Evolutionary conservation across 2,797 vertebrate genomes (phyloP).

Genomic region (Percopsis omiscomaycus): DNA sequence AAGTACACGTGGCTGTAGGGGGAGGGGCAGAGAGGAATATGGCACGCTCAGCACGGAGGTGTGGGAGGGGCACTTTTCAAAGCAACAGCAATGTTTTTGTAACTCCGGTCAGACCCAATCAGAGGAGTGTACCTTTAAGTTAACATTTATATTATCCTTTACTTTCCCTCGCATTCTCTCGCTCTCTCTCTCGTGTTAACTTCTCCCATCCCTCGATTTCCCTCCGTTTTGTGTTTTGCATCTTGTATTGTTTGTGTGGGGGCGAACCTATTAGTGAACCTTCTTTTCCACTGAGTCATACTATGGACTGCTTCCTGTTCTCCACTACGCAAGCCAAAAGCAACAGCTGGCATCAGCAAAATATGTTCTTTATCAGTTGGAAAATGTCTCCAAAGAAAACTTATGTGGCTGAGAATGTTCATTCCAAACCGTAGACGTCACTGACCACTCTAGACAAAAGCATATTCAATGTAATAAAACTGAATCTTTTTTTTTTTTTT

Average conservation of each 20-base stretch:
- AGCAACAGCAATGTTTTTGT: too few species aligned
- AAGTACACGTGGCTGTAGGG: too few species aligned
- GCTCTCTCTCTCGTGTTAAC: slow-evolving; percentile 21
- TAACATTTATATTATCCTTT: neutral
- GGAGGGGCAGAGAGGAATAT: too few species aligned
- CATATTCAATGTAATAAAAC: slow-evolving; percentile 34
- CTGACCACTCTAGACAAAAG: slow-evolving; percentile 29
- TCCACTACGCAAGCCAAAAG: slow-evolving; percentile 55
- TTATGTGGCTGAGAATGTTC: slow-evolving; percentile 48
- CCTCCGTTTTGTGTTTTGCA: slow-evolving; percentile 21
- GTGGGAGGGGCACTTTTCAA: too few species aligned
- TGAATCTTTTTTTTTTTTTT: neutral
- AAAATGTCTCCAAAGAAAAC: slow-evolving; percentile 55
- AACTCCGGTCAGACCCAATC: too few species aligned
- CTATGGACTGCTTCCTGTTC: slow-evolving; percentile 59
- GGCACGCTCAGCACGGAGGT: too few species aligned
- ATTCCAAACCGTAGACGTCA: slow-evolving; percentile 39
- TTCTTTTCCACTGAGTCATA: slow-evolving; percentile 69
- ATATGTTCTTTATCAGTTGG: slow-evolving; percentile 67
- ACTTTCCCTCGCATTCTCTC: slow-evolving; percentile 17
- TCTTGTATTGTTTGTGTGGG: slow-evolving; percentile 52
- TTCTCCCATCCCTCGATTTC: slow-evolving; percentile 7
- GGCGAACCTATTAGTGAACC: slow-evolving; percentile 42
- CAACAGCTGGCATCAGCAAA: slow-evolving; percentile 68
- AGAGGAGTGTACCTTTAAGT: too few species aligned